Evolutionary conservation across 2,888 invertebrate species (phyloP), one percentile per base, ranked within the genome.

Genomic region (Ochropacha duplaris): DNA sequence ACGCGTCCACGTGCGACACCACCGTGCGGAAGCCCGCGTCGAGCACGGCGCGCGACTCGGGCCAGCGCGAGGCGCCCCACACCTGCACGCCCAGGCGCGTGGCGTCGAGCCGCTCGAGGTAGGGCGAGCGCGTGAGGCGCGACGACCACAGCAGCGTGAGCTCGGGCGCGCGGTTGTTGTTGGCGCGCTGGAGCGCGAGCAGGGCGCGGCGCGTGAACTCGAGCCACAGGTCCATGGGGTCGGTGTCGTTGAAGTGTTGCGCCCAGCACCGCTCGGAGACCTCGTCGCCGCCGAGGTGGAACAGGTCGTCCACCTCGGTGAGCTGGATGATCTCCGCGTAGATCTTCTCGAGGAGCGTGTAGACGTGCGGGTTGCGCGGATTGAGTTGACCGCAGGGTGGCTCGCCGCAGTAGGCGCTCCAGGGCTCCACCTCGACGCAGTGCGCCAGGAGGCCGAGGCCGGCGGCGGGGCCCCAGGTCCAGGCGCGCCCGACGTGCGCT

Each of bases 311-410:
- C 58, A 96, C 95, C 19, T 95, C 95, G 6, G 96, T 97, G 44
- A 96, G 87, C 58, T 95, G 94, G 54, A 97, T 87, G 49, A 97
- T 93, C 77, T 97, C 97, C 54, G 93, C 92, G 86, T 97, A 97
- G 6, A 97, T 90, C 50, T 95, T 95, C 76, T 96, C 95, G 24
- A 97, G 87, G 50, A 97, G 92, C 55, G 94, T 92, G 84, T 96
- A 97, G 1, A 96, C 95, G 79, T 96, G 94, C 50, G 96, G 96
- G 81, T 97, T 97, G 65, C 95, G 95, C 2, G 97, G 96, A 88
- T 97, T 97, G 36, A 97, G 88, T 79, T 97, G 97, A 0, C 97
- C 97, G 79, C 97, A 97, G 0, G 97, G 97, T 4, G 97, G 97
- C 81, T 97, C 97, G 14, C 97, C 97, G 80, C 96, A 96, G 84